Base-by-base conservation (phyloP, 2,888 invertebrate species). In the Lasiommata megera region DNA sequence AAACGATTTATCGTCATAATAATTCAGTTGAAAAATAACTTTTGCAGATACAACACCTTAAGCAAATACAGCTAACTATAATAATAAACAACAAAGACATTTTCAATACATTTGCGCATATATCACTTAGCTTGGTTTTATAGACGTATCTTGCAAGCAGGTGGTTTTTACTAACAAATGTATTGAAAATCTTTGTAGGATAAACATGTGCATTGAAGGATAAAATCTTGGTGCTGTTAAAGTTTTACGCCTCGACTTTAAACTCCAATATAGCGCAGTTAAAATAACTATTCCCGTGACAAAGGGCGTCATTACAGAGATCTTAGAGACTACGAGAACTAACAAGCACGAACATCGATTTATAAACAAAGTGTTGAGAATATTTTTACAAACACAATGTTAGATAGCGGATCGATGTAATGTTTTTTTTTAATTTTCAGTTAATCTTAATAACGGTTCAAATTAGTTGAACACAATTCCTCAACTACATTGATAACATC, bases 281-380 rank as follows among this genome's bases (percentile, higher is more conserved):
- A 23, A 31, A 1, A 34, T 11, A 11, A 34, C 31, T 47, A 51
- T 56, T 48, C 55, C 61, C 58, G 36, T 28, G 43, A 40, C 43
- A 44, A 18, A 36, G 41, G 60, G 54, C 18, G 54, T 51, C 50
- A 34, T 34, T 55, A 58, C 38, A 60, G 65, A 65, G 65, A 65
- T 65, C 65, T 56, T 61, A 57, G 51, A 53, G 36, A 56, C 38
- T 55, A 59, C 46, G 11, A 52, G 46, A 60, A 56, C 28, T 36
- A 55, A 61, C 47, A 61, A 18, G 50, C 9, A 17, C 44, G 23
- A 23, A 23, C 5, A 3, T 23, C 23, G 2, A 5, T 23, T 23
- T 3, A 23, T 3, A 23, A 3, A 23, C 3, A 3, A 23, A 5
- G 50, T 16, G 51, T 56, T 54, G 16, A 40, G 23, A 29, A 51